Base-by-base conservation (phyloP, 1,140 invertebrate species). In the Drosophila tsacasi region DNA sequence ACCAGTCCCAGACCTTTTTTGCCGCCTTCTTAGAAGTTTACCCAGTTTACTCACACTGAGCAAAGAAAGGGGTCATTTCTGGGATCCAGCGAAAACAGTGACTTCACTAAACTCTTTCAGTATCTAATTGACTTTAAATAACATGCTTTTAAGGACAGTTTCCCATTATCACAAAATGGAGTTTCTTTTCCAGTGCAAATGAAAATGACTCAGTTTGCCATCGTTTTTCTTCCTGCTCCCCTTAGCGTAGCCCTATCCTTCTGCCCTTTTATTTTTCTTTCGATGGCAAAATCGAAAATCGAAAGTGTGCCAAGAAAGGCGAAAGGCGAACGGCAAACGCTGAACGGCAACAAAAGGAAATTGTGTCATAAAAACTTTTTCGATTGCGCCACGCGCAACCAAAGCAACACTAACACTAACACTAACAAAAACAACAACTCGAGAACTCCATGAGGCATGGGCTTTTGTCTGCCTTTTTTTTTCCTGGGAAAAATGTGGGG, bases 291-390 rank as follows among this genome's bases (percentile, higher is more conserved):
- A 89, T 89, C 85, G 84, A 89, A 89, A 89, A 89, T 89, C 84
- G 84, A 89, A 89, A 89, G 85, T 89, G 85, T 89, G 84, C 85
- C 85, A 90, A 87, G 79, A 81, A 76, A 50, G 44, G 65, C 54
- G 61, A 54, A 25, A 55, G 52, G 46, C 32, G 57, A 68, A 57
- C 23, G 42, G 37, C 32, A 58, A 65, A 58, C 67, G 62, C 40
- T 42, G 61, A 65, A 58, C 67, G 62, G 75, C 74, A 89, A 90
- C 85, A 90, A 89, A 85, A 55, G 75, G 61, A 85, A 89, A 89
- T 90, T 89, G 85, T 89, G 85, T 85, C 85, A 89, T 89, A 89
- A 89, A 89, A 89, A 90, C 60, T 90, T 89, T 89, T 84, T 90
- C 85, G 85, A 90, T 90, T 90, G 81, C 78, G 78, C 80, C 72